Evolutionary conservation across 2,113 vertebrate species (phyloP).

Genomic region (Felis catus): DNA sequence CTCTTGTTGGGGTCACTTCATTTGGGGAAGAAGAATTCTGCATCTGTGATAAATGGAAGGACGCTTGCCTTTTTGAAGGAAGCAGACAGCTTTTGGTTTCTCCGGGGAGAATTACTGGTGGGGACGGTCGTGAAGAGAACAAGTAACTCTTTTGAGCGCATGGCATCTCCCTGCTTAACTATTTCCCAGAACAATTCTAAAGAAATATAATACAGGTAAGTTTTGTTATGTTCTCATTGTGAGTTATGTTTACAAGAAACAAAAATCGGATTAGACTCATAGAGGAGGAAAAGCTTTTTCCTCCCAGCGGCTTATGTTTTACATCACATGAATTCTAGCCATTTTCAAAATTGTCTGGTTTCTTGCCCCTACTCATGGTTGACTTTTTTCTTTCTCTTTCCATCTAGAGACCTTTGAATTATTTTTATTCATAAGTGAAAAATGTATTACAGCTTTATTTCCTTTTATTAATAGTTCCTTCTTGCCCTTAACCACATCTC

Average conservation of each 20-base stretch:
- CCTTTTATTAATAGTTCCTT: slow-evolving; percentile 74
- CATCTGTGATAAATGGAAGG: not conserved
- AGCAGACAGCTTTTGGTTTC: slow-evolving; percentile 1
- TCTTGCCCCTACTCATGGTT: slow-evolving; percentile 47
- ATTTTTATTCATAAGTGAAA: slow-evolving; percentile 77
- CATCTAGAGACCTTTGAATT: slow-evolving; percentile 57
- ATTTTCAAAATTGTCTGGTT: slow-evolving; percentile 61
- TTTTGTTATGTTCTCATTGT: slow-evolving; percentile 63
- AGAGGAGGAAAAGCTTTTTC: slow-evolving; percentile 54
- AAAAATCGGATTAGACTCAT: slow-evolving; percentile 58
- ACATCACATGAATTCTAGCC: slow-evolving; percentile 51
- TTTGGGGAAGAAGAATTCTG: slow-evolving; percentile 5
- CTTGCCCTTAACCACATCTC: slow-evolving; percentile 71
- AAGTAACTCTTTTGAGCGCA: slow-evolving; percentile 63
- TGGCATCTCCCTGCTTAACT: slow-evolving; percentile 64
- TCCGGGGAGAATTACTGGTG: slow-evolving; percentile 44
- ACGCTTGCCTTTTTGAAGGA: slow-evolving; percentile 20
- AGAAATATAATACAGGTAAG: slow-evolving; percentile 66
- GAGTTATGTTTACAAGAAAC: slow-evolving; percentile 54
- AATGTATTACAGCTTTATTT: slow-evolving; percentile 66
- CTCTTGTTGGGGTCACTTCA: not conserved
- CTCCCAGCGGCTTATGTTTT: slow-evolving; percentile 25
- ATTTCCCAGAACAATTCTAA: slow-evolving; percentile 66
- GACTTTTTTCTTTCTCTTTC: slow-evolving; percentile 51
- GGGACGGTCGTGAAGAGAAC: slow-evolving; percentile 53